These are phyloP conservation scores for Tetragnatha versicolor DNA, from an alignment of 1,140 invertebrate species.

Conservation along the genomic window DNA sequence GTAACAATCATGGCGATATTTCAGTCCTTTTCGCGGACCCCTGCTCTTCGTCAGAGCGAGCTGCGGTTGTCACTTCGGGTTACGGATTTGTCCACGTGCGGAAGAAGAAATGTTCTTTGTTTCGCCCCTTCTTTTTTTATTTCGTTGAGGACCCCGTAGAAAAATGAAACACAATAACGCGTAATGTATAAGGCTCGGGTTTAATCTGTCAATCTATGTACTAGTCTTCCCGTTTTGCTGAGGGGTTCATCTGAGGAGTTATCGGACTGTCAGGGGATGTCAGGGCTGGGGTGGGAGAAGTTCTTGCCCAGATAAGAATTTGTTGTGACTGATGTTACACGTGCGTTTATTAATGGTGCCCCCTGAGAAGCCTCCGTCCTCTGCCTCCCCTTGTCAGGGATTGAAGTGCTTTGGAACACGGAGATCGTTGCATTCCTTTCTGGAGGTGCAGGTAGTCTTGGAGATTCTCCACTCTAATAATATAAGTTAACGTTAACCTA, in stretches of 20 bases:
- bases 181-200: not conserved
- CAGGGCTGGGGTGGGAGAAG: not conserved
- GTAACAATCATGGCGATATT: conserved; percentile 1
- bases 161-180: not conserved
- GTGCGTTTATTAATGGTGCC: not conserved
- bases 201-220: conserved; percentile 4
- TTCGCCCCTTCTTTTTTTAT: not conserved
- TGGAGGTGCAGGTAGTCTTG: too few relatives aligned
- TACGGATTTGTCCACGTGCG: conserved; percentile 13
- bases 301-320: not conserved
- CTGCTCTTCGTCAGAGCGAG: conserved; percentile 13
- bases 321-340: not conserved
- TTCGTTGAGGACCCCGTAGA: not conserved
- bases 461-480: too few relatives aligned
- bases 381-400: too few relatives aligned
- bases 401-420: too few relatives aligned
- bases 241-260: not conserved
- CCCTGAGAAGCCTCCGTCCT: too few relatives aligned
- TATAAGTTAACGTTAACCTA: too few relatives aligned
- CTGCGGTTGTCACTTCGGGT: conserved; percentile 23
- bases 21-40: not conserved
- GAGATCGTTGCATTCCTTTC: too few relatives aligned
- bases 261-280: not conserved
- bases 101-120: not conserved
- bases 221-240: not conserved